Conservation (phyloP, 2,797 vertebrate genomes). For the Coccyzus lansbergi region DNA sequence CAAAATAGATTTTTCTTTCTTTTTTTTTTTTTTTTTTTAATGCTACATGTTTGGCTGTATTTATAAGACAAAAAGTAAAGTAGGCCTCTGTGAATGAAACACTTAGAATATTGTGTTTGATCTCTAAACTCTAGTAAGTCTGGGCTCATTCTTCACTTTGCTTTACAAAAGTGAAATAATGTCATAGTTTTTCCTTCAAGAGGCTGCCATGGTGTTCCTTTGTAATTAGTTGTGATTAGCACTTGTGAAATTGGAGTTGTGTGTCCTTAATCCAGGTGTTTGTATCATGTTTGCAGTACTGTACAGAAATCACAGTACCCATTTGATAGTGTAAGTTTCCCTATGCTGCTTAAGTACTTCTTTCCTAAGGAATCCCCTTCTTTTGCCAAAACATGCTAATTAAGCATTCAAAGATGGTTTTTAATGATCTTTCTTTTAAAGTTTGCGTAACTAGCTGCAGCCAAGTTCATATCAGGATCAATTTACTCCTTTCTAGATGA, state of each 20-base stretch:
- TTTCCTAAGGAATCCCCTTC: not conserved
- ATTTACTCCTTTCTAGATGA: not conserved
- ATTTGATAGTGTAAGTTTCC: not conserved
- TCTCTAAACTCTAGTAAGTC: not conserved
- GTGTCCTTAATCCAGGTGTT: slow-evolving; percentile 8
- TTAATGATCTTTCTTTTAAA: not conserved
- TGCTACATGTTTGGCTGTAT: not conserved
- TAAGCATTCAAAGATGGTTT: not conserved
- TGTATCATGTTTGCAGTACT: not conserved
- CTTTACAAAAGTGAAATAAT: slow-evolving; percentile 36
- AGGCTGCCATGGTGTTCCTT: not conserved
- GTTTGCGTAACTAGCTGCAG: not conserved
- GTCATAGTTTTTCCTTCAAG: not conserved
- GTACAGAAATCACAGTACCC: not conserved
- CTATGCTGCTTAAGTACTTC: not conserved
- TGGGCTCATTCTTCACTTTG: not conserved
- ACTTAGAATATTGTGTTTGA: not conserved
- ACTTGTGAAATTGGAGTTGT: not conserved
- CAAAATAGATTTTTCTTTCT: not conserved
- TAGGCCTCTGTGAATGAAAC: not conserved
- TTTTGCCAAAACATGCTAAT: not conserved
- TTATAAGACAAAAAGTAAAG: not conserved
- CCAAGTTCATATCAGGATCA: not conserved
- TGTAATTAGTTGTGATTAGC: slow-evolving; percentile 32
- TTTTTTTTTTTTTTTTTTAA: not conserved